Percentiles rank a stretch among this genome's conserved stretches.
These are phyloP conservation scores for Pristionchus maxplancki DNA, from an alignment of 2,888 invertebrate species.

Conservation along the genomic window DNA sequence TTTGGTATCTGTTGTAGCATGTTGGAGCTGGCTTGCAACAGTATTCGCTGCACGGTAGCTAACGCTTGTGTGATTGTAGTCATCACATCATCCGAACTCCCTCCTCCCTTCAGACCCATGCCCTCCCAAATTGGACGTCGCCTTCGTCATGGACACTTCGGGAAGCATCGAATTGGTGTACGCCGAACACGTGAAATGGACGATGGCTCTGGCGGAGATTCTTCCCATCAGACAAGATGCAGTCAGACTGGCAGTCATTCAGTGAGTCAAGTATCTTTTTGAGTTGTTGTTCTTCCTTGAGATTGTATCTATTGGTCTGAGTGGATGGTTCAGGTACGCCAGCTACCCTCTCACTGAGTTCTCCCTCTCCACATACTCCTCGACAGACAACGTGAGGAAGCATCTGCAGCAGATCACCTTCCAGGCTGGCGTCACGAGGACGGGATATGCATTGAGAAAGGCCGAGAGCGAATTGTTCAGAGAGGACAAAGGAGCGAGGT, in stretches of 20 bases:
- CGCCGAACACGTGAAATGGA: slow-evolving; percentile 62
- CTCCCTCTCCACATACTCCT: slow-evolving; percentile 50
- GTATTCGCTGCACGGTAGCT: not conserved
- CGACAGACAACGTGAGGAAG: slow-evolving; percentile 29
- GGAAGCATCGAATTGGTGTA: slow-evolving; percentile 65
- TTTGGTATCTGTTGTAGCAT: not conserved
- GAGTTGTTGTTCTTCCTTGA: slow-evolving; percentile 9
- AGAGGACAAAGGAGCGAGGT: slow-evolving; percentile 52
- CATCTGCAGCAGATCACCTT: slow-evolving; percentile 53
- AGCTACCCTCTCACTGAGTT: slow-evolving; percentile 51
- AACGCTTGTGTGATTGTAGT: not conserved
- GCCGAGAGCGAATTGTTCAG: slow-evolving; percentile 62
- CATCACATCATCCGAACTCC: not conserved
- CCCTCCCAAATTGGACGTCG: slow-evolving; percentile 72
- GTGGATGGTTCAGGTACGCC: slow-evolving; percentile 47
- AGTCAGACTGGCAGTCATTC: slow-evolving; percentile 77
- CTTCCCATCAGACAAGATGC: slow-evolving; percentile 73
- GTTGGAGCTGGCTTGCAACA: not conserved
- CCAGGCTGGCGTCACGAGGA: slow-evolving; percentile 60
- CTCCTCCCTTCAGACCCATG: slow-evolving; percentile 60
- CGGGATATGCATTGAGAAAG: slow-evolving; percentile 58
- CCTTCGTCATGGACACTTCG: slow-evolving; percentile 76
- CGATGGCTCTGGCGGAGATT: slow-evolving; percentile 55
- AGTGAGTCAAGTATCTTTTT: slow-evolving; percentile 56
- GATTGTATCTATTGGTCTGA: not conserved